phyloP scores from a whole-genome alignment of 2,797 vertebrate genomes.

The Eulemur albifrons region DNA sequence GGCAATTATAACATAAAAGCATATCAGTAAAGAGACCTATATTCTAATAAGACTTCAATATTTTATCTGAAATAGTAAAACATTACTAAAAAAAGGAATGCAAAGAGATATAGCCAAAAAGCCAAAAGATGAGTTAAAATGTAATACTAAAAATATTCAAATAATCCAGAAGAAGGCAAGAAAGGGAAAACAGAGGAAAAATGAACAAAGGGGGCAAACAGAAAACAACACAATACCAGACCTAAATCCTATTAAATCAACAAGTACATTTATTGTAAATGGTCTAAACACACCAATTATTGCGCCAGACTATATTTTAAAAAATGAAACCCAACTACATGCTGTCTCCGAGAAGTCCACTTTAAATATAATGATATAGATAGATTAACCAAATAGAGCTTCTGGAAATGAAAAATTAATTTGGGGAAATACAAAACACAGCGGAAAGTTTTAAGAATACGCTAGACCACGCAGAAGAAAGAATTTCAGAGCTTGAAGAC shows the following conservation, averaged over 20 bases:
- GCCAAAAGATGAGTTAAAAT: neutral
- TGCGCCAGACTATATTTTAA: neutral
- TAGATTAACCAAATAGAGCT: no score
- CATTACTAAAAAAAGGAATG: neutral
- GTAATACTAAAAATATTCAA: neutral
- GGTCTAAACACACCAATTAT: neutral
- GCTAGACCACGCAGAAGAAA: no score
- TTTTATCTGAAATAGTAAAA: neutral
- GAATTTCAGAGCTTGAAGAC: no score
- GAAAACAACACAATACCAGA: neutral
- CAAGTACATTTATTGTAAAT: neutral
- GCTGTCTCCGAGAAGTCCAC: no score
- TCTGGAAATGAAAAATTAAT: no score
- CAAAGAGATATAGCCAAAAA: neutral
- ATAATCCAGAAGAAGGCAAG: neutral
- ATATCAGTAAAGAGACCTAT: neutral
- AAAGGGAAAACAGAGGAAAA: neutral
- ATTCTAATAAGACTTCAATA: neutral
- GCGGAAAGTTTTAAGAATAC: no score
- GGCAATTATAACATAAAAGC: neutral
- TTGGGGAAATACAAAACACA: no score
- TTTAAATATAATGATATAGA: no score
- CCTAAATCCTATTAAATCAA: neutral
- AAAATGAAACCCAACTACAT: neutral
- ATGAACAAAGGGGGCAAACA: neutral